These are phyloP conservation scores for Sapayoa aenigma DNA, from an alignment of 2,113 vertebrate genomes.

Conservation along the genomic window DNA sequence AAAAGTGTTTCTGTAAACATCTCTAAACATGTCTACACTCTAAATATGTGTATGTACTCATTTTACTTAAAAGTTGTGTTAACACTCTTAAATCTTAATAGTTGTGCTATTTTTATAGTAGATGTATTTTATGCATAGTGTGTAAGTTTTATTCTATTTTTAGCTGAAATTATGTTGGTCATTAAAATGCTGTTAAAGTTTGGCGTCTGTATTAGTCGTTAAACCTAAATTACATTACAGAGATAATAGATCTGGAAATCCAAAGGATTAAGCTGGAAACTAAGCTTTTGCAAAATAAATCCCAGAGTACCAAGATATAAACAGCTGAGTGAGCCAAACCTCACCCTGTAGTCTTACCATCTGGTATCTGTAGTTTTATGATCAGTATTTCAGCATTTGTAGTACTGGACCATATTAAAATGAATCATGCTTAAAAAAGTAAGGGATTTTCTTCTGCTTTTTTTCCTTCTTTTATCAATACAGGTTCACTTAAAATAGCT, in stretches of 20 bases:
- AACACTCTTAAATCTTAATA: background rate
- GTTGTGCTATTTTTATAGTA: background rate
- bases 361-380: background rate
- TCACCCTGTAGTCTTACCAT: background rate
- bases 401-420: background rate
- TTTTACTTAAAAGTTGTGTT: background rate
- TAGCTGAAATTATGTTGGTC: background rate
- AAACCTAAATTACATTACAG: background rate
- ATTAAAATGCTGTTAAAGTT: background rate
- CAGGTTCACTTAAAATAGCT: background rate
- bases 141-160: background rate
- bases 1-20: background rate
- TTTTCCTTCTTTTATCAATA: background rate
- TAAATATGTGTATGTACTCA: background rate
- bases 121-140: background rate
- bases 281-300: background rate
- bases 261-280: background rate
- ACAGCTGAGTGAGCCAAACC: background rate
- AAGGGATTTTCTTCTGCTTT: background rate
- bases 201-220: background rate
- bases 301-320: background rate
- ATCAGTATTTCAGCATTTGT: background rate
- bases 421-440: background rate
- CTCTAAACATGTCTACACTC: background rate
- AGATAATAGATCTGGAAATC: background rate